phyloP scores from a whole-genome alignment of 2,113 vertebrate species.

The Pangasianodon hypophthalmus region DNA sequence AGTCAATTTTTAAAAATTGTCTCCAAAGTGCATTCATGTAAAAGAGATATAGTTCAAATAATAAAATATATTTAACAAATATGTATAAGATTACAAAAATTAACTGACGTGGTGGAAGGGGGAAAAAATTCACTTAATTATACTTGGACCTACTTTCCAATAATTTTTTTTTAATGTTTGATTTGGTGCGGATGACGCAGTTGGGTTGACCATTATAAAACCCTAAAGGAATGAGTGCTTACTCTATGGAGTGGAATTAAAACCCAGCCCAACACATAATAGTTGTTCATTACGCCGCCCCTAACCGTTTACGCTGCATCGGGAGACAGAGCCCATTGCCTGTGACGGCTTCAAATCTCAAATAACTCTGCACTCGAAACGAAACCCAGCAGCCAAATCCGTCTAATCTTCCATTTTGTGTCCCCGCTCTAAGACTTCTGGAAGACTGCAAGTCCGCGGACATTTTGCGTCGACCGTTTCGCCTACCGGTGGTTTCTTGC shows the following conservation, averaged over 20 bases:
- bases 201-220: background rate
- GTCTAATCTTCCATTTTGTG: constrained; percentile 56
- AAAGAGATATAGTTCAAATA: background rate
- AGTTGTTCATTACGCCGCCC: constrained; percentile 81
- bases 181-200: background rate
- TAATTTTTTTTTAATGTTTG: background rate
- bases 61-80: background rate
- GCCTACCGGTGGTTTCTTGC: constrained; percentile 50
- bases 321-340: constrained; percentile 77
- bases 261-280: constrained; percentile 72
- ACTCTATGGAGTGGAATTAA: constrained; percentile 56
- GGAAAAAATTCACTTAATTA: background rate
- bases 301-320: constrained; percentile 80
- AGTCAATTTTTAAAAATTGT: background rate
- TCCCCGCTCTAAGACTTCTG: constrained; percentile 46
- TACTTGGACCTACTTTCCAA: background rate
- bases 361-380: constrained; percentile 76
- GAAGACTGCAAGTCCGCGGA: background rate
- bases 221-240: constrained; percentile 41
- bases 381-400: constrained; percentile 58
- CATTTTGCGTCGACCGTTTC: constrained; percentile 66
- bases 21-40: background rate
- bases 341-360: constrained; percentile 82
- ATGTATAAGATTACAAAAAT: background rate
- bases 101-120: background rate